A percentile compares a stretch with the other conserved stretches of the same genome.
Evolutionary conservation across 2,113 vertebrate species (phyloP).

Genomic region (Microtus ochrogaster): DNA sequence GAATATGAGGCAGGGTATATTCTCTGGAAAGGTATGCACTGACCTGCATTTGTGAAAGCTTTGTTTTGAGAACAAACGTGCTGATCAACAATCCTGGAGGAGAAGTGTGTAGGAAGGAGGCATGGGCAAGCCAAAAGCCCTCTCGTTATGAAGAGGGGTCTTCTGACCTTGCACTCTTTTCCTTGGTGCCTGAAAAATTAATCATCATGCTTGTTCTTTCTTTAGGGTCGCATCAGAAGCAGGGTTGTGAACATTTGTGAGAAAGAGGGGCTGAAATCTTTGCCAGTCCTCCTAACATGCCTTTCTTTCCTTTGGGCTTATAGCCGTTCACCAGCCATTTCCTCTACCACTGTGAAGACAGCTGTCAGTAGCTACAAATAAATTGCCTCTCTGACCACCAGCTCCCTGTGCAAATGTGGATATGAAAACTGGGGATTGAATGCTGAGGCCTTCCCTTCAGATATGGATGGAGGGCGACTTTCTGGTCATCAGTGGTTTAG

Average conservation of each 20-base stretch:
- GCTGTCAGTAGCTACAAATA: constrained; percentile 57
- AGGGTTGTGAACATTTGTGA: constrained; percentile 12
- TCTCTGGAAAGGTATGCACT: background rate
- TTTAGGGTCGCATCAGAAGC: constrained; percentile 63
- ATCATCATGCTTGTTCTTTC: constrained; percentile 63
- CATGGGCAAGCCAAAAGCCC: constrained; percentile 58
- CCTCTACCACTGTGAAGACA: constrained; percentile 42
- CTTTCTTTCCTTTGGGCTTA: constrained; percentile 44
- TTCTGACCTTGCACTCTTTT: constrained; percentile 63
- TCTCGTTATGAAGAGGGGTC: constrained; percentile 72
- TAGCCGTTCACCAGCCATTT: constrained; percentile 23
- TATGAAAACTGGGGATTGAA: constrained; percentile 61
- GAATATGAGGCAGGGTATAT: background rate
- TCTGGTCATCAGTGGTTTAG: constrained; percentile 66
- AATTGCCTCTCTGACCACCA: constrained; percentile 46
- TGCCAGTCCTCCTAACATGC: background rate
- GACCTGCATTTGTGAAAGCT: constrained; percentile 28
- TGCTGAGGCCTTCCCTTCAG: constrained; percentile 45
- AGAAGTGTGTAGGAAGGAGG: background rate
- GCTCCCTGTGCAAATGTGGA: constrained; percentile 53
- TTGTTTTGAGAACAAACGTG: constrained; percentile 73
- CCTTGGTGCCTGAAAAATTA: constrained; percentile 64
- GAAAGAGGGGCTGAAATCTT: background rate
- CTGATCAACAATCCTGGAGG: constrained; percentile 67
- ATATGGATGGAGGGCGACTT: constrained; percentile 51